Evolutionary conservation across 2,888 invertebrate genomes (phyloP), one percentile per base, ranked within the genome.

Genomic region (Drosophila prostipennis): DNA sequence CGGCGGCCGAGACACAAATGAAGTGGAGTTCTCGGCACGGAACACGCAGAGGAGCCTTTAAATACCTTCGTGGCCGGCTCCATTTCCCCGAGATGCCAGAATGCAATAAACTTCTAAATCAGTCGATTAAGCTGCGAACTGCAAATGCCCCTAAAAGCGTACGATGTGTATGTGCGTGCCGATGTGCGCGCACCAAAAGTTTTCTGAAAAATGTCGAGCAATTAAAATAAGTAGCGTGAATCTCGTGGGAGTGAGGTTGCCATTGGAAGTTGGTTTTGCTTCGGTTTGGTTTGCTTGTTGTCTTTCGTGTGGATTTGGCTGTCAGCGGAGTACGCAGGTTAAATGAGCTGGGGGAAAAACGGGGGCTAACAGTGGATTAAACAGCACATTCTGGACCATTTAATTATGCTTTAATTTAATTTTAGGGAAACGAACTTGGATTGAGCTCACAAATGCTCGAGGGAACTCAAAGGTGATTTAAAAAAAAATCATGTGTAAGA

Each of bases 21-120:
- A 60, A 60, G 57, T 16, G 46, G 43, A 45, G 26, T 71, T 57
- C 37, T 45, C 59, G 55, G 43, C 57, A 16, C 26, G 23, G 8
- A 19, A 26, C 76, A 80, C 60, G 58, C 65, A 76, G 53, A 70
- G 55, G 51, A 72, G 55, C 75, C 75, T 67, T 87, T 84, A 84
- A 83, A 87, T 78, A 81, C 85, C 78, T 87, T 83, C 79, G 85
- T 84, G 87, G 78, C 79, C 79, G 69, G 68, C 63, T 49, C 69
- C 84, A 84, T 84, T 87, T 82, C 79, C 84, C 85, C 36, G 19
- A 63, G 58, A 69, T 52, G 76, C 69, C 56, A 74, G 71, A 78
- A 87, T 84, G 87, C 82, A 87, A 87, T 83, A 83, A 83, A 81
- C 79, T 83, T 81, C 87, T 78, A 83, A 83, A 87, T 81, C 87